These are phyloP conservation scores for Noctua fimbriata DNA, from an alignment of 2,888 invertebrate species.

Conservation along the genomic window DNA sequence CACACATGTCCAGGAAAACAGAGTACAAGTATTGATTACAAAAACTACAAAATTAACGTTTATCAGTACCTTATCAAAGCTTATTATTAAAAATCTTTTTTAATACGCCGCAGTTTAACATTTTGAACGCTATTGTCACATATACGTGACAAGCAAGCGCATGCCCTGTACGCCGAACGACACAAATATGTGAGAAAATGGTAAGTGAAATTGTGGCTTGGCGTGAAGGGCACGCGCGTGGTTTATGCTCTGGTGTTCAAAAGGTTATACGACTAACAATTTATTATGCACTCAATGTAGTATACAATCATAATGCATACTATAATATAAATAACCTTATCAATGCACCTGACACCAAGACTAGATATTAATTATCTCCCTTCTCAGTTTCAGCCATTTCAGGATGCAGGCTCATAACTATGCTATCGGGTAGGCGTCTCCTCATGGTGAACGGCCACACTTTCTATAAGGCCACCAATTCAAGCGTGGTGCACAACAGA, in stretches of 20 bases:
- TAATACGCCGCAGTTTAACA: not conserved
- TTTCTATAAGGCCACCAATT: slow-evolving; percentile 60
- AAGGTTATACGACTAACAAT: not conserved
- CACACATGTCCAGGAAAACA: not conserved
- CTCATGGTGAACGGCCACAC: slow-evolving; percentile 70
- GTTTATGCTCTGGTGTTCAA: no score
- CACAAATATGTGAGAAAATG: no score
- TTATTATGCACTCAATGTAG: not conserved
- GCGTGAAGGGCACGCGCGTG: no score
- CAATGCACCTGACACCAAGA: not conserved
- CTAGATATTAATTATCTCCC: not conserved
- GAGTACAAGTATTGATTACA: not conserved
- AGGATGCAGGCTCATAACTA: slow-evolving; percentile 56
- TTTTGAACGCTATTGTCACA: no score
- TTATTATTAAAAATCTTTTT: not conserved
- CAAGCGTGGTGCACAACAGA: slow-evolving; percentile 23
- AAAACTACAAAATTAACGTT: not conserved
- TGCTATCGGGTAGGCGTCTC: slow-evolving; percentile 62
- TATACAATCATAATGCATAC: not conserved
- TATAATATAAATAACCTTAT: not conserved
- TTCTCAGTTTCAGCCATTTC: slow-evolving; percentile 7
- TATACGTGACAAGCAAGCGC: no score
- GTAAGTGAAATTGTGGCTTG: no score
- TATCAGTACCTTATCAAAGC: not conserved
- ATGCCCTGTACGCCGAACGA: no score